phyloP scores from a whole-genome alignment of 2,797 vertebrate genomes.

The Sus cebifrons region DNA sequence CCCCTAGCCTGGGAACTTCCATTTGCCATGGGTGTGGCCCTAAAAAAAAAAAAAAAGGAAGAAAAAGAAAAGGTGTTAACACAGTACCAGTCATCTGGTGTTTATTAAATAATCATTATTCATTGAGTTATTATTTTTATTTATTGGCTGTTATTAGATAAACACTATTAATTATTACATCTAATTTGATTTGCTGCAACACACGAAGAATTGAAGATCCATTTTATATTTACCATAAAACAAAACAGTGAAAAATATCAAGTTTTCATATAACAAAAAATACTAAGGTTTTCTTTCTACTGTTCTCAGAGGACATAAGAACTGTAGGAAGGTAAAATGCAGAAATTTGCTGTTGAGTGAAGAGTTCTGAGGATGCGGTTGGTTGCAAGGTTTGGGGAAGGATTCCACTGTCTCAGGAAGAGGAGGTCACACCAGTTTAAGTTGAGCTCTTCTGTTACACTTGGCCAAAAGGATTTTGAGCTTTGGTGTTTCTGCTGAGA shows the following conservation, averaged over 20 bases:
- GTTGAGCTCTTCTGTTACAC: background rate
- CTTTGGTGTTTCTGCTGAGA: background rate
- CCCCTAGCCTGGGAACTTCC: too few relatives aligned
- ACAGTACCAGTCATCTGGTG: background rate
- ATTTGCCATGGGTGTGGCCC: too few relatives aligned
- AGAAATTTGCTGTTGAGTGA: background rate
- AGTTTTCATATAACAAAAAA: background rate
- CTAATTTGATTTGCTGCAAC: conserved; percentile 29
- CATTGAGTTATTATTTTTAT: background rate
- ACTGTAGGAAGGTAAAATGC: background rate
- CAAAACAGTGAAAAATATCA: background rate
- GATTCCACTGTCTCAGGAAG: background rate
- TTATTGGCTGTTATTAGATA: background rate
- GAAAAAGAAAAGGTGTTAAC: background rate
- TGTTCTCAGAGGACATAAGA: background rate
- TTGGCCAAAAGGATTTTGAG: background rate
- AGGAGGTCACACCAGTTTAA: background rate
- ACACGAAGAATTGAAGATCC: background rate
- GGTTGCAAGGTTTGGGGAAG: background rate
- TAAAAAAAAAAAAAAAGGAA: too few relatives aligned
- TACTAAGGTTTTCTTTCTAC: background rate
- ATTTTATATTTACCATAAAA: background rate
- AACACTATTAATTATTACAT: background rate
- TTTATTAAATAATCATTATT: background rate
- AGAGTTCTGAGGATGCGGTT: background rate